Conservation (phyloP, 1,140 invertebrate species). For the Charaxes varanes region DNA sequence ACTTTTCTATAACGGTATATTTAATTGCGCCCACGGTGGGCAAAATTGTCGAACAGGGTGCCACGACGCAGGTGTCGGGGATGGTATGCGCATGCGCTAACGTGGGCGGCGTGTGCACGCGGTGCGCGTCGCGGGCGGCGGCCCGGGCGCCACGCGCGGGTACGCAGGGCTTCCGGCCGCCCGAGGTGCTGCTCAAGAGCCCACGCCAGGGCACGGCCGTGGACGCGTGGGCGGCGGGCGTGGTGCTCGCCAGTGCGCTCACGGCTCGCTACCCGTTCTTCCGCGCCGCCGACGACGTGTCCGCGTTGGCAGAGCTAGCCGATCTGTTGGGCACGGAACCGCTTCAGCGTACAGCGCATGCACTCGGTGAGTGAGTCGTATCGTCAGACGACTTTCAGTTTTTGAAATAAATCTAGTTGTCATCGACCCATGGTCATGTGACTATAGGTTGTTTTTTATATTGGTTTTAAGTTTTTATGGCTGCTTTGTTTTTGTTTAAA, state of each 20-base stretch:
- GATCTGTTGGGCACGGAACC: constrained; percentile 84
- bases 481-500: too few species aligned
- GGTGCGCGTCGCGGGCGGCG: constrained; percentile 76
- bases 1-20: too few species aligned
- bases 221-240: constrained; percentile 92
- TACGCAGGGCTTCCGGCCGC: constrained; percentile 88
- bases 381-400: too few species aligned
- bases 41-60: constrained; percentile 41
- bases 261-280: constrained; percentile 88
- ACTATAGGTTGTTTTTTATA: too few species aligned
- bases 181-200: constrained; percentile 76
- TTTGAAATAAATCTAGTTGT: too few species aligned
- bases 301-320: constrained; percentile 88
- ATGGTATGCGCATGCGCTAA: constrained; percentile 80
- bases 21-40: neutral
- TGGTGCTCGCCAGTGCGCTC: constrained; percentile 88
- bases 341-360: constrained; percentile 80
- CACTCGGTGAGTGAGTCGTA: constrained; percentile 83
- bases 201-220: constrained; percentile 77
- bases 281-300: constrained; percentile 83
- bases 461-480: too few species aligned
- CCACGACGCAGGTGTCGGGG: neutral
- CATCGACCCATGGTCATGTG: too few species aligned
- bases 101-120: constrained; percentile 77
- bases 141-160: constrained; percentile 87